Base-by-base conservation (phyloP, 2,113 vertebrate genomes). In the Nibea albiflora region DNA sequence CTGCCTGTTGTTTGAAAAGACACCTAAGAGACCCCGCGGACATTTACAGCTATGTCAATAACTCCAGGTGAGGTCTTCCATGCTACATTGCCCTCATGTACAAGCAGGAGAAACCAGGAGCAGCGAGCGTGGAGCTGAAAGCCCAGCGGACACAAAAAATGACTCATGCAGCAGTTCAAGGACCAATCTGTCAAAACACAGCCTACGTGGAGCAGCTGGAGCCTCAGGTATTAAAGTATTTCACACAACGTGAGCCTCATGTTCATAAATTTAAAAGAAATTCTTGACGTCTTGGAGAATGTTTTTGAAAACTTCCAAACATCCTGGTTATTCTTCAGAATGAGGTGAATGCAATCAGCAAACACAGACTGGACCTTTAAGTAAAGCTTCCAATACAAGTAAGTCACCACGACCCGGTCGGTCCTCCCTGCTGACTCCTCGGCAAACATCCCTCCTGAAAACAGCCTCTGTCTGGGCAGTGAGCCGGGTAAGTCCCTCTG, bases 41-140 rank as follows among this genome's bases (percentile, higher is more conserved):
- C 56, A 24, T 68, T 28, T 50, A 19, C 76, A 70, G 64, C 44
- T 69, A 42, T 62, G 75, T 78, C 81, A 68, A 26, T 62, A 74
- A 42, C 35, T 62, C 75, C 76, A 49, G 54, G 63, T 63, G 69
- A 73, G 49, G 12, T 44, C n/a, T 12, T 67, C 57, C 57, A 70
- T 3, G 82, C 71, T 73, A 50, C 76, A 44, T 8, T 19, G 57
- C 8, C 12, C 67, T 79, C 46, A 39, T 54, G 75, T 22, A 28
- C 61, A 47, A 14, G 11, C 24, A 63, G 70, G 53, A 68, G 65
- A 20, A 64, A 54, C 10, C 28, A 39, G 61, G 52, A 58, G 28
- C 78, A 5, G 77, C 4, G 58, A 46, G 60, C 5, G 52, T 80
- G 11, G 11, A 65, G n/a, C 70, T 79, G 0, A 39, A 78, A 69